Evolutionary conservation across 2,888 invertebrate species (phyloP).

Genomic region (Acrobasis consociella): DNA sequence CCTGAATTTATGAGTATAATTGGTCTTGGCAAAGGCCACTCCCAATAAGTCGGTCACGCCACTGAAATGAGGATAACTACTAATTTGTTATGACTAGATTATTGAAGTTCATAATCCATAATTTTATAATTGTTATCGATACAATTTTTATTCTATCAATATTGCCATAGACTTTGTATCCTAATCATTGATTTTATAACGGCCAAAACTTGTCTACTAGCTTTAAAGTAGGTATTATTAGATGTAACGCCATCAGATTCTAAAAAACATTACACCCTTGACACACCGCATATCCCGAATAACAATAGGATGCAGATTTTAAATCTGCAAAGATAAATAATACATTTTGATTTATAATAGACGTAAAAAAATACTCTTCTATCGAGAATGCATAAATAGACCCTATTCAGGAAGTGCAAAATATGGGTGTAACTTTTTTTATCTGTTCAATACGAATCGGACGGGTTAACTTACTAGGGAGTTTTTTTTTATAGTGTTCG

Average conservation of each 20-base stretch:
- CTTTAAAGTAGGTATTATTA: slow-evolving; percentile 49
- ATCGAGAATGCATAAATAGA: slow-evolving; percentile 82
- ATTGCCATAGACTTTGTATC: neutral
- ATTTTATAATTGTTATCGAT: too few species aligned
- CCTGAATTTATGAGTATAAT: too few species aligned
- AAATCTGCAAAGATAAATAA: slow-evolving; percentile 82
- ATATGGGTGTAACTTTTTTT: slow-evolving; percentile 82
- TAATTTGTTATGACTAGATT: too few species aligned
- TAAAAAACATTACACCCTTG: slow-evolving; percentile 81
- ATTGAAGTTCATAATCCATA: too few species aligned
- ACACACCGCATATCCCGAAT: slow-evolving; percentile 79
- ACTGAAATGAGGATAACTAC: too few species aligned
- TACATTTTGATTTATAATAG: slow-evolving; percentile 83
- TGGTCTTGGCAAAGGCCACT: too few species aligned
- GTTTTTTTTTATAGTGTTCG: slow-evolving; percentile 56
- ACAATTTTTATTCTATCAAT: neutral
- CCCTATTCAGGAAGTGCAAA: slow-evolving; percentile 82
- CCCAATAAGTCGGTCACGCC: too few species aligned
- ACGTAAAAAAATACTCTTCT: slow-evolving; percentile 81
- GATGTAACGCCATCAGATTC: slow-evolving; percentile 49
- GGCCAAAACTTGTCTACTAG: slow-evolving; percentile 6
- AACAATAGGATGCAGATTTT: slow-evolving; percentile 82
- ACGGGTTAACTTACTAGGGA: slow-evolving; percentile 78
- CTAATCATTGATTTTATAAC: slow-evolving; percentile 12
- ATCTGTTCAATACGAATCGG: slow-evolving; percentile 73